These are phyloP conservation scores for Cardiocondyla obscurior DNA, from an alignment of 1,140 invertebrate species.

Conservation along the genomic window DNA sequence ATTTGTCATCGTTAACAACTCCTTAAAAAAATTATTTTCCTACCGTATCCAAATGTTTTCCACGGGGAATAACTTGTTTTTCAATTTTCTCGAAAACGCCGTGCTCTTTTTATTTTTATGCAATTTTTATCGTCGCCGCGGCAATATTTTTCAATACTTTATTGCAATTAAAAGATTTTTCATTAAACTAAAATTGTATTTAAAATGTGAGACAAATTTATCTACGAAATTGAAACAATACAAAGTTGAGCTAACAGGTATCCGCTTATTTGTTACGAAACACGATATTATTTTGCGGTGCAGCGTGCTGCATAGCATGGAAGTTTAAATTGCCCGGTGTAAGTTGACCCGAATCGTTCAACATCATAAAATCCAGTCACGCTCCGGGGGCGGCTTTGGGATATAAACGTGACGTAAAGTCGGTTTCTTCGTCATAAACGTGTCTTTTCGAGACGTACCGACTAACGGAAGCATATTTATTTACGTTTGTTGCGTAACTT, in stretches of 20 bases:
- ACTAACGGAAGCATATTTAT: constrained; percentile 3
- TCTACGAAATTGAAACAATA: constrained; percentile 23
- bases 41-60: not conserved
- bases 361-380: constrained; percentile 48
- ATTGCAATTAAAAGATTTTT: not conserved
- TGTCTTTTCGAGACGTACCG: constrained; percentile 3
- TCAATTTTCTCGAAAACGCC: not conserved
- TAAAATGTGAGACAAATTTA: not conserved
- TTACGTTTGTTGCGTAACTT: not conserved
- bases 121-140: not conserved
- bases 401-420: constrained; percentile 43
- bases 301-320: constrained; percentile 26
- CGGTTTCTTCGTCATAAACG: constrained; percentile 21
- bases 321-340: constrained; percentile 49
- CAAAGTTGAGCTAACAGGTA: constrained; percentile 30
- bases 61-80: not conserved
- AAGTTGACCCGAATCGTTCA: constrained; percentile 27
- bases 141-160: not conserved
- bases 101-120: not conserved
- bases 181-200: not conserved
- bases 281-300: constrained; percentile 38
- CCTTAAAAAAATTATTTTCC: not conserved
- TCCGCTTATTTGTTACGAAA: constrained; percentile 35
- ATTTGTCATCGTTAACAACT: not conserved
- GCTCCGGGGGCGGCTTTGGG: constrained; percentile 13